Percentiles rank a stretch among this genome's conserved stretches.
phyloP scores from a whole-genome alignment of 2,888 invertebrate species.

The Caenorhabditis sp. region DNA sequence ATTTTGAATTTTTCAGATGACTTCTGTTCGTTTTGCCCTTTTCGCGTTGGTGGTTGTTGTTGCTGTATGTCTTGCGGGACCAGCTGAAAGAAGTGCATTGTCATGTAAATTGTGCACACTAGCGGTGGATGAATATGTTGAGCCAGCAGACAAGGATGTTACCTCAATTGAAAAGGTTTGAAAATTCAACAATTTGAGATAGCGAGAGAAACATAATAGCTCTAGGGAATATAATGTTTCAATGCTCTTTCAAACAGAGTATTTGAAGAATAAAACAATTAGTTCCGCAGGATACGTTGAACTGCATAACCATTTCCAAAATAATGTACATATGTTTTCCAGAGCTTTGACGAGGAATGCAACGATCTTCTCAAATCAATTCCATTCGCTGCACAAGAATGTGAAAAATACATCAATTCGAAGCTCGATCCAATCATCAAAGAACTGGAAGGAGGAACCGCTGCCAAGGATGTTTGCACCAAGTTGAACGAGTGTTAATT shows the following conservation, averaged over 20 bases:
- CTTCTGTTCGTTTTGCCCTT: neutral
- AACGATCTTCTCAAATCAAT: constrained; percentile 47
- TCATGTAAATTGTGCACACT: constrained; percentile 50
- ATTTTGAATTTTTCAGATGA: neutral
- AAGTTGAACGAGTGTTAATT: constrained; percentile 31
- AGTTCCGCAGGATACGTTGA: no score
- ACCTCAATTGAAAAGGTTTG: constrained; percentile 38
- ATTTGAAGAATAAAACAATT: no score
- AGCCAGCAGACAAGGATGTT: constrained; percentile 42
- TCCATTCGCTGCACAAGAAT: constrained; percentile 40
- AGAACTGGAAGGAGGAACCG: constrained; percentile 51
- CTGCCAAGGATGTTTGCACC: constrained; percentile 50
- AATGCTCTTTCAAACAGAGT: no score
- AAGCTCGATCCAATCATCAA: constrained; percentile 49
- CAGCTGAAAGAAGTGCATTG: constrained; percentile 26
- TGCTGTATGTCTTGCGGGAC: constrained; percentile 30
- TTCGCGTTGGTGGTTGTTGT: constrained; percentile 25
- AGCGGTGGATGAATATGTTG: constrained; percentile 43
- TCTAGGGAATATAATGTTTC: no score
- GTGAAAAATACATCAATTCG: constrained; percentile 41
- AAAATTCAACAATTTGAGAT: no score
- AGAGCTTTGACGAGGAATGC: constrained; percentile 46
- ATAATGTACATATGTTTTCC: no score
- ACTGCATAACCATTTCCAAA: no score
- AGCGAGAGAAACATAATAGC: no score